A percentile compares a stretch with the other conserved stretches of the same genome.
Conservation (phyloP, 2,797 vertebrate species). For the Botia almorhae region DNA sequence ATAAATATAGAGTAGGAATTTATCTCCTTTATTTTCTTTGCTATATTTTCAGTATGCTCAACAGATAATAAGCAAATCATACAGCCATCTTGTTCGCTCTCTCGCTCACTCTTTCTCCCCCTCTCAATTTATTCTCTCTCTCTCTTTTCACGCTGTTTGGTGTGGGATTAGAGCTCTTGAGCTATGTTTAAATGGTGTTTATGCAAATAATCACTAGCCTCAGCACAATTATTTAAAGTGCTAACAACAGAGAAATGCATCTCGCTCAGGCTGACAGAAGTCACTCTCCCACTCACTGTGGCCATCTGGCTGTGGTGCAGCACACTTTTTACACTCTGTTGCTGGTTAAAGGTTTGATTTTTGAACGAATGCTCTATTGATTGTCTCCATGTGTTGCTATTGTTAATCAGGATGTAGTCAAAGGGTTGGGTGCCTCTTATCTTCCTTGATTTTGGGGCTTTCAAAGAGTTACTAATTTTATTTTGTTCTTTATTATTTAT, state of each 20-base stretch:
- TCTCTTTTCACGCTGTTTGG: conserved; percentile 45
- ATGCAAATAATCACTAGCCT: conserved; percentile 58
- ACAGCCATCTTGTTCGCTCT: background rate
- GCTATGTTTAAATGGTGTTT: conserved; percentile 53
- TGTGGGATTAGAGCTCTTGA: conserved; percentile 49
- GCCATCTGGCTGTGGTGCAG: conserved; percentile 28
- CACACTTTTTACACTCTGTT: conserved; percentile 22
- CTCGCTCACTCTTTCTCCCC: background rate
- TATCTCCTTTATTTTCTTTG: conserved; percentile 19
- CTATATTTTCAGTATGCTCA: conserved; percentile 17
- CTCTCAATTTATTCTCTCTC: conserved; percentile 26
- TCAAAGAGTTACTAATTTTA: background rate
- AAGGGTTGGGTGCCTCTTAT: background rate
- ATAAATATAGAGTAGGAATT: conserved; percentile 43
- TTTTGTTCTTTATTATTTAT: background rate
- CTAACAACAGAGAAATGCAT: conserved; percentile 50
- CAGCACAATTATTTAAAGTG: conserved; percentile 55
- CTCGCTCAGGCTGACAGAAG: conserved; percentile 41
- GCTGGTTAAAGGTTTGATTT: conserved; percentile 20
- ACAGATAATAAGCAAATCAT: conserved; percentile 31
- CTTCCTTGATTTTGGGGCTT: background rate
- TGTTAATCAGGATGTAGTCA: background rate
- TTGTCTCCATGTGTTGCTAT: background rate
- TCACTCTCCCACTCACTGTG: conserved; percentile 37
- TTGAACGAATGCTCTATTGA: background rate